Conservation (phyloP, 2,797 vertebrate genomes). For the Manis pentadactyla region DNA sequence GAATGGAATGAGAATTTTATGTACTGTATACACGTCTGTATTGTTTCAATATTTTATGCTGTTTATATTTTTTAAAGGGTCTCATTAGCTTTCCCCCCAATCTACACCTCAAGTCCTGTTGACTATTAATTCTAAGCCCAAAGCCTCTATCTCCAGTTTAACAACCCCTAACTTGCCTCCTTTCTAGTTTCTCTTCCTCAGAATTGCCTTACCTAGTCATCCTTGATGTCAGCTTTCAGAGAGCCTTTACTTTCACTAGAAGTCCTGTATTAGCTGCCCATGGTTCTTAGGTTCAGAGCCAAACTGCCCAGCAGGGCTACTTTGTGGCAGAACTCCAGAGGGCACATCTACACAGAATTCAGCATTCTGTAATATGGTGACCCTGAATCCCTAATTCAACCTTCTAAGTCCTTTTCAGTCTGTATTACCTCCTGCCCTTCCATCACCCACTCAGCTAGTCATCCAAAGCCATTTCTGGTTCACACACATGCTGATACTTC, state of each 20-base stretch:
- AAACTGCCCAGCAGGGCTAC: slow-evolving; percentile 2
- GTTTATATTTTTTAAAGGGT: slow-evolving; percentile 39
- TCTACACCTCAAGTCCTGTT: neutral
- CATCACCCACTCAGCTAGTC: neutral
- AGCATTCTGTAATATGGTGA: neutral
- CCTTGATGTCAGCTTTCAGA: neutral
- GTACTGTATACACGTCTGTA: neutral
- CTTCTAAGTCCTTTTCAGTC: neutral
- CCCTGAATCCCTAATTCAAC: neutral
- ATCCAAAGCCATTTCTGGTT: slow-evolving; percentile 45
- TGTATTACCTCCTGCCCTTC: neutral
- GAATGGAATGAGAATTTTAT: neutral
- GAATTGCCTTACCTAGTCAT: neutral
- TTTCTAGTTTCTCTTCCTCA: neutral
- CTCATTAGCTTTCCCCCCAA: neutral
- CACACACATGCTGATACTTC: neutral
- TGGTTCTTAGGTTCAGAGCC: neutral
- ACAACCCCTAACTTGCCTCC: neutral
- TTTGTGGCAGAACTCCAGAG: neutral
- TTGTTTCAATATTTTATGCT: slow-evolving; percentile 20
- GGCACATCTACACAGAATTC: neutral
- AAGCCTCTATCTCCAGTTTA: neutral
- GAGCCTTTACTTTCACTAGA: neutral
- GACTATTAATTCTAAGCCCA: slow-evolving; percentile 8
- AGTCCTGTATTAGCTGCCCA: neutral